A percentile compares a stretch with the other conserved stretches of the same genome.
These are phyloP conservation scores for Formicarius rufipectus DNA, from an alignment of 2,113 vertebrate genomes.

Conservation along the genomic window DNA sequence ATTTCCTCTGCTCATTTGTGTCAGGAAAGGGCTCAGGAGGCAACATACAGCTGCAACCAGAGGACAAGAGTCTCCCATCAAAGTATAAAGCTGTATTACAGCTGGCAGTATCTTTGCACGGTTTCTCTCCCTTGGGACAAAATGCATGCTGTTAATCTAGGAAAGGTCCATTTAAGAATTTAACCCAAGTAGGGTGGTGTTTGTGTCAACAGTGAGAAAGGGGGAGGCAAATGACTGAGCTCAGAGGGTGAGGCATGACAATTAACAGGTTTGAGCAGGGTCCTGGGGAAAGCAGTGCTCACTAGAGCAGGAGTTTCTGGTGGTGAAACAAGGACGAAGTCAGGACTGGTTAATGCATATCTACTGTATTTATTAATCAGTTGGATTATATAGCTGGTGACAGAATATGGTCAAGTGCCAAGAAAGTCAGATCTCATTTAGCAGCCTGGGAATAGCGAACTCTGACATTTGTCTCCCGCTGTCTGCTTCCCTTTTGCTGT, in stretches of 20 bases:
- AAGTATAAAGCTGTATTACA: constrained; percentile 48
- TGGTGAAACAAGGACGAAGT: constrained; percentile 37
- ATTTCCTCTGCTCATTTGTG: constrained; percentile 53
- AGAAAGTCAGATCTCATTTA: constrained; percentile 62
- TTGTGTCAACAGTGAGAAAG: constrained; percentile 44
- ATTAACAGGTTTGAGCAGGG: constrained; percentile 61
- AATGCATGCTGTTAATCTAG: constrained; percentile 55
- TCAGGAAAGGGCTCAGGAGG: constrained; percentile 20
- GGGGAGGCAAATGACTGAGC: constrained; percentile 1
- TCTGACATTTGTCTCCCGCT: constrained; percentile 46
- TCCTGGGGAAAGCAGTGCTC: background rate
- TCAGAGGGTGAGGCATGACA: background rate
- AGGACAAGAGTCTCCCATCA: constrained; percentile 56
- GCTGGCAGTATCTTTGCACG: constrained; percentile 51
- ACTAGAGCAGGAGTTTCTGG: background rate
- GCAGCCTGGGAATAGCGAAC: constrained; percentile 31
- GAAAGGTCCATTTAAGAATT: constrained; percentile 62
- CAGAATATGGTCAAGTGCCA: constrained; percentile 58
- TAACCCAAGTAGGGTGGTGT: constrained; percentile 22
- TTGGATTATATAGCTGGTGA: constrained; percentile 57
- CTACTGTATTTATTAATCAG: constrained; percentile 54
- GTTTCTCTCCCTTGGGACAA: constrained; percentile 63
- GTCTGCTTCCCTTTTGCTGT: constrained; percentile 18
- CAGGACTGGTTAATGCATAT: constrained; percentile 50
- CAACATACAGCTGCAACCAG: constrained; percentile 6